Evolutionary conservation across 2,888 invertebrate genomes (phyloP), one percentile per base, ranked within the genome.

Genomic region (Ectobius pallidus): DNA sequence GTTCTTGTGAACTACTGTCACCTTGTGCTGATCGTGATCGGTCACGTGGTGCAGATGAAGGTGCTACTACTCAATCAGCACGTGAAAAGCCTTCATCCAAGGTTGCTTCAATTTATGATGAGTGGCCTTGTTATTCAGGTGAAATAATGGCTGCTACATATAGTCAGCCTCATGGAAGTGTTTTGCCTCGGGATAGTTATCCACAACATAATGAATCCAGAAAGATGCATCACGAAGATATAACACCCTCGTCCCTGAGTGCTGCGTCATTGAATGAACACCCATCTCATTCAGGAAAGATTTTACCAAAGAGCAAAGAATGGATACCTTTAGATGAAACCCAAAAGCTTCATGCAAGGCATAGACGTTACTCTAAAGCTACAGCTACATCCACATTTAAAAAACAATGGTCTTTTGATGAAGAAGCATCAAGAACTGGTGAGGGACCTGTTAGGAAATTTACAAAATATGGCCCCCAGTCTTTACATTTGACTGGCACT

Each of bases 1-100:
- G 73, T 55, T 73, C 73, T 30, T 73, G 73, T 27, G 68, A 73
- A 34, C 49, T 73, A 22, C 65, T 73, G 16, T 73, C 73, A 22
- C 73, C 73, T 22, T 70, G 70, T 55, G 65, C 65, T 18, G 71
- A 71, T n/a, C 61, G 68, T 34, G 67, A 67, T 22, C 65, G 73
- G 25, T 22, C 61, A n/a, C 18, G 44, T 4, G 22, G 44, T 6
- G 58, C 44, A 9, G 72, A 58, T 30, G 58, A 58, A 2, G 32
- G 11, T 49, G 61, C 63, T 30, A 25, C n/a, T 22, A 25, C 68
- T 16, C 32, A 65, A 4, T 30, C 68, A 30, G 34, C 49, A 20
- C 16, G 25, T n/a, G 44, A 39, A 16, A 30, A 44, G 18, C 22
- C 72, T n/a, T 55, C 39, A 25, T 32, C 70, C 16, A 46, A 44